These are phyloP conservation scores for Adelognathus sp. DNA, from an alignment of 2,888 invertebrate genomes.

Conservation along the genomic window DNA sequence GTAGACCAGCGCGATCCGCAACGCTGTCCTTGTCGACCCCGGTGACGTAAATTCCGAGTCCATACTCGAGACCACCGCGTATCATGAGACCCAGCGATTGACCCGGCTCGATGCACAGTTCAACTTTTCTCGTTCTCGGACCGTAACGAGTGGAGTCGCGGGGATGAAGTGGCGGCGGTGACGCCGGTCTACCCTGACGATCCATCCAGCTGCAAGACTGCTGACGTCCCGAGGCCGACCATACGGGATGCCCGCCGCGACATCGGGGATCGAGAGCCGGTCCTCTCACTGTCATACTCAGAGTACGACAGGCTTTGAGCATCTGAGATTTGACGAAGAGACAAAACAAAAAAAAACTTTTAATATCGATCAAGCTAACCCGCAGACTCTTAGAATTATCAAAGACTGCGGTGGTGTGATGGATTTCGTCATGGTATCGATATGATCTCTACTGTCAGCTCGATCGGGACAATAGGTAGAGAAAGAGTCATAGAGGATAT, in stretches of 20 bases:
- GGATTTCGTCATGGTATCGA: too few species aligned
- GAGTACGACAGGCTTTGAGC: constrained; percentile 93
- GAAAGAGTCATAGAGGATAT: too few species aligned
- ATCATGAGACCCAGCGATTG: constrained; percentile 97
- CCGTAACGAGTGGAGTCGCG: constrained; percentile 79
- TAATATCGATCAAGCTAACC: not conserved
- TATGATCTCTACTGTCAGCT: too few species aligned
- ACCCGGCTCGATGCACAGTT: constrained; percentile 93
- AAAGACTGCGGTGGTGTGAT: too few species aligned
- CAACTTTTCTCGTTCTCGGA: constrained; percentile 85
- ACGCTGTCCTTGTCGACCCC: constrained; percentile 97
- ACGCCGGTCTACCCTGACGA: constrained; percentile 92
- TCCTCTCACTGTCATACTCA: constrained; percentile 94
- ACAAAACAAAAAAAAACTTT: constrained; percentile 51
- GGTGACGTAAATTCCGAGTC: constrained; percentile 97
- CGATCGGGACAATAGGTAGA: too few species aligned
- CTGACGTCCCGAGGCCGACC: constrained; percentile 80
- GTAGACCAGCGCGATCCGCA: constrained; percentile 94
- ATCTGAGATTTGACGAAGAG: too few species aligned
- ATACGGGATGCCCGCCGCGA: constrained; percentile 80
- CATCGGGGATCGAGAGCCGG: constrained; percentile 87
- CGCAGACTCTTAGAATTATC: too few species aligned
- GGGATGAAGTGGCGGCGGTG: constrained; percentile 89
- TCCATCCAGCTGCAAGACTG: constrained; percentile 98
- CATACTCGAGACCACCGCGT: constrained; percentile 96